Evolutionary conservation across 53 echinoderm and acorn worm genomes (phyloP).

Genomic region (Glandiceps talaboti): DNA sequence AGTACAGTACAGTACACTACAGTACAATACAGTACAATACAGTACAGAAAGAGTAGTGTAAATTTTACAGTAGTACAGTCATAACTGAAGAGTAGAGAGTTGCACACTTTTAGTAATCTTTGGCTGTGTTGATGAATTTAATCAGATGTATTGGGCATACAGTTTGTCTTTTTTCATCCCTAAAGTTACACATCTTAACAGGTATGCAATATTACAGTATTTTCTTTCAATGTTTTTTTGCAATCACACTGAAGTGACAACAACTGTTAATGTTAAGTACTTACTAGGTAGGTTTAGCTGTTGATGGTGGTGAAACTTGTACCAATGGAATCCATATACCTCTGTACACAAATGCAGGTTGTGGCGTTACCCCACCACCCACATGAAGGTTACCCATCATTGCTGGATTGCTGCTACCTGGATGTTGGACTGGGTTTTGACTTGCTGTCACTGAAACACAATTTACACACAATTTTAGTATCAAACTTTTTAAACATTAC

Average conservation of each 20-base stretch:
- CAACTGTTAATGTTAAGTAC: conserved; percentile 1
- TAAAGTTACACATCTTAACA: too few species aligned
- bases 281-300: conserved; percentile 82
- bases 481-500: not conserved
- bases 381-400: conserved; percentile 8
- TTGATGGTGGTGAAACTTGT: conserved; percentile 41
- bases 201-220: too few species aligned
- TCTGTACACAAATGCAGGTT: conserved; percentile 87
- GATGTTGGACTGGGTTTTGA: not conserved
- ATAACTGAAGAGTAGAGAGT: too few species aligned
- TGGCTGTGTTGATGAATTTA: too few species aligned
- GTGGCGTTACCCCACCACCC: conserved; percentile 29
- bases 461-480: not conserved
- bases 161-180: too few species aligned
- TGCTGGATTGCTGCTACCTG: conserved; percentile 9
- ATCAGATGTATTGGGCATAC: too few species aligned
- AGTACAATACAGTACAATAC: too few species aligned
- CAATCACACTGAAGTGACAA: too few species aligned
- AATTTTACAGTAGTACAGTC: too few species aligned
- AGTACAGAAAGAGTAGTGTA: too few species aligned
- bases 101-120: too few species aligned
- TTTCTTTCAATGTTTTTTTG: too few species aligned
- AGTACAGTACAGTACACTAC: not conserved
- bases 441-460: not conserved
- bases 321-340: conserved; percentile 94